phyloP scores from a whole-genome alignment of 2,797 vertebrate species.

The Bradypus variegatus region DNA sequence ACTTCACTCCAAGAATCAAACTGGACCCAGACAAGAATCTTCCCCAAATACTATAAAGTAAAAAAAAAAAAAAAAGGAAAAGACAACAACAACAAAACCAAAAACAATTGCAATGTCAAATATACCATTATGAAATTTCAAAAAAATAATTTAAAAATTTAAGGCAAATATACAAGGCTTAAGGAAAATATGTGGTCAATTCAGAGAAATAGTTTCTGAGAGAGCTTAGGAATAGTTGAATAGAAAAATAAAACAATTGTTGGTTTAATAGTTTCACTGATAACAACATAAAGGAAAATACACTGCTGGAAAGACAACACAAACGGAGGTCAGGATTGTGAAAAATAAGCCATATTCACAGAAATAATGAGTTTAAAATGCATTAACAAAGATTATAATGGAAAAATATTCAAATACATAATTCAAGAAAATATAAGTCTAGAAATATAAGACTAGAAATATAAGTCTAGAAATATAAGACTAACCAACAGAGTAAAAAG shows the following conservation, averaged over 20 bases:
- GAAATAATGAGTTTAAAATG: neutral
- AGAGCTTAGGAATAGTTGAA: neutral
- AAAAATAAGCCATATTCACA: neutral
- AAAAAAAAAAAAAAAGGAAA: neutral
- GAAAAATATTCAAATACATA: neutral
- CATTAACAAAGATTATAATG: neutral
- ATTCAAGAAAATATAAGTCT: conserved; percentile 8
- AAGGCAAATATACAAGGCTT: neutral
- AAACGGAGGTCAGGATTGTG: neutral
- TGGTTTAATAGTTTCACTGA: neutral
- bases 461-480: neutral
- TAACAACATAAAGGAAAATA: neutral
- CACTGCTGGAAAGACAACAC: neutral
- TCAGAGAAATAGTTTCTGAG: neutral
- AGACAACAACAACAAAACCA: neutral
- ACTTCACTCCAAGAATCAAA: neutral
- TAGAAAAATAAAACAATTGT: neutral
- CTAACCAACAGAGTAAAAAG: neutral
- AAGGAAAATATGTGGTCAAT: neutral
- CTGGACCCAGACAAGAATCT: neutral
- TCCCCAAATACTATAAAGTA: neutral
- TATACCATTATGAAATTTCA: neutral
- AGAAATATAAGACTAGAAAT: neutral
- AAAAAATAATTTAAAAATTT: neutral
- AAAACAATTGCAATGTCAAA: neutral